Evolutionary conservation across 2,888 invertebrate genomes (phyloP).

Genomic region (Amphipoea lucens): DNA sequence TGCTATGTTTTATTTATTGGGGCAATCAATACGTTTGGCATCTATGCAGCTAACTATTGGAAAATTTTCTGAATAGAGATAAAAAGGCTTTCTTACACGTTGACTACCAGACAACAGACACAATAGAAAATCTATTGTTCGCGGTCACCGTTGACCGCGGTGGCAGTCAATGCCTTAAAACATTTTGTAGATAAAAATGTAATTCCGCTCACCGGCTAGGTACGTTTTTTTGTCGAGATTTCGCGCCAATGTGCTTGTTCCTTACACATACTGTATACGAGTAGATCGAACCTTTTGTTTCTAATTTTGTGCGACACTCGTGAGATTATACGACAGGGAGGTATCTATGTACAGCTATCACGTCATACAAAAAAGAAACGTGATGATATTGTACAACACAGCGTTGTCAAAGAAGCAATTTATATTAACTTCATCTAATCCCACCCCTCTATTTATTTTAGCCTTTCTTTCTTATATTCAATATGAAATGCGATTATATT

Average conservation of each 20-base stretch:
- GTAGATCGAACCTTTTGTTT: neutral
- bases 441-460: conserved; percentile 17
- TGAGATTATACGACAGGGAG: neutral
- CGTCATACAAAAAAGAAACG: conserved; percentile 6
- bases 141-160: too few species aligned
- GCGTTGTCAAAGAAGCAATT: conserved; percentile 53
- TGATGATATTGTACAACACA: conserved; percentile 33
- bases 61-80: neutral
- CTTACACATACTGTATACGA: neutral
- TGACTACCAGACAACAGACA: too few species aligned
- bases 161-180: too few species aligned
- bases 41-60: neutral
- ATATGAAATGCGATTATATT: conserved; percentile 26
- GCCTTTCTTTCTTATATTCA: conserved; percentile 30
- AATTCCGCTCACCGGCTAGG: too few species aligned
- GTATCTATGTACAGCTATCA: conserved; percentile 1
- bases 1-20: neutral
- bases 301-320: neutral
- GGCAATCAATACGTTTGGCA: neutral
- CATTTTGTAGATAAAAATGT: neutral
- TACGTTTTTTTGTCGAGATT: neutral
- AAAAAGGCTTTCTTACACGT: neutral
- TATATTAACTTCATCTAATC: conserved; percentile 49
- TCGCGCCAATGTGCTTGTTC: neutral
- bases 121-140: too few species aligned